Evolutionary conservation across 2,888 invertebrate species (phyloP), one percentile per base, ranked within the genome.

Genomic region (Pristionchus fissidentatus): DNA sequence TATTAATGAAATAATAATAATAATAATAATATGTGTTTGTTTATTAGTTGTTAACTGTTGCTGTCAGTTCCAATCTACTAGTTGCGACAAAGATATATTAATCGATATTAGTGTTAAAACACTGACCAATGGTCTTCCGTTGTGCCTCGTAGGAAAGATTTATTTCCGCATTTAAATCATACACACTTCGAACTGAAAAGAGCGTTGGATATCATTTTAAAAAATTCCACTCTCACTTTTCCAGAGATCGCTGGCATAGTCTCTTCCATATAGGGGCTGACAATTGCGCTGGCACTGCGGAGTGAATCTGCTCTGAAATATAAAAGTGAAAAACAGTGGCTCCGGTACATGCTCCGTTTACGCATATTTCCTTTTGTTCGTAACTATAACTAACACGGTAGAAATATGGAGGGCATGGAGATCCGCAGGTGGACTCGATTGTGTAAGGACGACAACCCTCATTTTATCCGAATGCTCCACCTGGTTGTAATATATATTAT

Each of bases 381-480:
- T 22, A 35, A 26, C 35, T 35, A 32, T 35, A 35, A 1, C 35
- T 8, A 1, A 62, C 38, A 32, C 43, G 13, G 3, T 26, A 62
- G 62, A 26, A 62, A 15, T n/a, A 7, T 0, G 83, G 62, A 10
- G 85, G 22, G 35, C 85, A 85, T 29, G 85, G 85, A 43, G 62
- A 52, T 32, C 85, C 85, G 26, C 85, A 85, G n/a, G 57, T 52
- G 22, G 84, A 78, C n/a, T 79, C 62, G 29, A 78, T 78, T 2
- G 80, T 49, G 77, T 84, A 84, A 7, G 85, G 85, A 10, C 84
- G 83, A 43, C 85, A 85, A 22, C 85, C 85, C 35, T 85, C 85
- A 46, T 49, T 66, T 46, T 83, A 77, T 4, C 84, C 85, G 49
- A 43, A 85, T 3, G 83, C 52, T 13, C 85, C 85, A 7, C 83